Percentiles rank a stretch among this genome's conserved stretches.
Conservation (phyloP, 2,888 invertebrate species). For the Diaperis boleti region DNA sequence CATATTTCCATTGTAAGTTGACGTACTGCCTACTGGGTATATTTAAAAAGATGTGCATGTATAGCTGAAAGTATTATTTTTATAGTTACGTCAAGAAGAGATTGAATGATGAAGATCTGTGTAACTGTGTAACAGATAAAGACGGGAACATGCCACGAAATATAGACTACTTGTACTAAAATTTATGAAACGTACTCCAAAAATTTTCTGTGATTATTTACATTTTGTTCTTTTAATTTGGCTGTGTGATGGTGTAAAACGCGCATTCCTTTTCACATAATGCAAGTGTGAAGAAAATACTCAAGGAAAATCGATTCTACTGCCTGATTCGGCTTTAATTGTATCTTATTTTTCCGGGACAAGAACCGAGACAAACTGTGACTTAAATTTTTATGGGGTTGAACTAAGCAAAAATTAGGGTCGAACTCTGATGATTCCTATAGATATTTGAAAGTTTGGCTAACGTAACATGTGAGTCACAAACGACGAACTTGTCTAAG, state of each 20-base stretch:
- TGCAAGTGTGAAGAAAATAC: background rate
- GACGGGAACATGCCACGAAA: too few relatives aligned
- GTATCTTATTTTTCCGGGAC: too few relatives aligned
- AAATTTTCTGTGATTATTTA: constrained; percentile 41
- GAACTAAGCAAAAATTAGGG: too few relatives aligned
- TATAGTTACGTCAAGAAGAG: constrained; percentile 26
- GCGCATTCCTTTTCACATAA: constrained; percentile 39
- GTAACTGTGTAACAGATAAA: constrained; percentile 11
- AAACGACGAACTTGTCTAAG: too few relatives aligned
- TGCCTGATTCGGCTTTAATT: too few relatives aligned
- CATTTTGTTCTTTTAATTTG: constrained; percentile 33
- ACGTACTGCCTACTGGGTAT: constrained; percentile 4
- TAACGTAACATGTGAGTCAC: too few relatives aligned
- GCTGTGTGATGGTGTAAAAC: constrained; percentile 40
- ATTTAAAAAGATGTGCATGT: constrained; percentile 8
- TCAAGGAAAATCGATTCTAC: background rate
- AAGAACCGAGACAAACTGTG: too few relatives aligned
- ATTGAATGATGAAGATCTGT: constrained; percentile 24
- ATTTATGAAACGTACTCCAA: constrained; percentile 38
- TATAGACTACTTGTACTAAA: constrained; percentile 21
- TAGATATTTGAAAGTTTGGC: too few relatives aligned
- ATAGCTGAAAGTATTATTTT: constrained; percentile 44
- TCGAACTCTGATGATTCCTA: too few relatives aligned
- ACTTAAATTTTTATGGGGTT: too few relatives aligned
- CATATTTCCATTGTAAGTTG: background rate